Evolutionary conservation across 2,888 invertebrate genomes (phyloP).

Genomic region (Lamellibrachia satsuma): DNA sequence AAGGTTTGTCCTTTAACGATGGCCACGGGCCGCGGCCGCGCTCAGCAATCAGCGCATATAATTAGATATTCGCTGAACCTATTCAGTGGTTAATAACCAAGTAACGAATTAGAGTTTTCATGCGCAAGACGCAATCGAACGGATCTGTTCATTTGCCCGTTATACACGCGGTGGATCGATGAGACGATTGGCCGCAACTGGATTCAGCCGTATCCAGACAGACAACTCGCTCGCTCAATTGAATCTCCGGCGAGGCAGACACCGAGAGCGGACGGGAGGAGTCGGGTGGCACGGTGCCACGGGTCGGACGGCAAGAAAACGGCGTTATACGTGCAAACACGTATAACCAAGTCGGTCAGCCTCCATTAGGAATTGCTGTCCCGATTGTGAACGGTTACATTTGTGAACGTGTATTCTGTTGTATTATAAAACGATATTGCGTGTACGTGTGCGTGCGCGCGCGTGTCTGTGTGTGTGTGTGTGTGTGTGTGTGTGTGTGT

Average conservation of each 20-base stretch:
- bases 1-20: background rate
- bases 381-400: background rate
- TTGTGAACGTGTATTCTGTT: too few relatives aligned
- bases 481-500: background rate
- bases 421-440: too few relatives aligned
- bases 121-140: conserved; percentile 17
- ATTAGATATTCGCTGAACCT: conserved; percentile 17
- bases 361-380: background rate
- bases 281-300: background rate
- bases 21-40: background rate
- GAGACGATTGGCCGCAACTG: background rate
- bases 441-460: too few relatives aligned
- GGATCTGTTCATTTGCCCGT: conserved; percentile 17
- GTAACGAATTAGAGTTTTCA: conserved; percentile 17
- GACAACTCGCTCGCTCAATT: background rate
- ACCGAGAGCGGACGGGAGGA: background rate
- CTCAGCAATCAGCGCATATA: conserved; percentile 8
- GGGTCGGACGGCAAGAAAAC: background rate
- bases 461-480: background rate
- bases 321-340: background rate
- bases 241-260: background rate
- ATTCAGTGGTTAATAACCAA: conserved; percentile 1
- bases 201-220: background rate
- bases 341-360: background rate
- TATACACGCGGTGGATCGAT: background rate